Evolutionary conservation across 2,113 vertebrate genomes (phyloP).

Genomic region (Setophaga kirtlandii): DNA sequence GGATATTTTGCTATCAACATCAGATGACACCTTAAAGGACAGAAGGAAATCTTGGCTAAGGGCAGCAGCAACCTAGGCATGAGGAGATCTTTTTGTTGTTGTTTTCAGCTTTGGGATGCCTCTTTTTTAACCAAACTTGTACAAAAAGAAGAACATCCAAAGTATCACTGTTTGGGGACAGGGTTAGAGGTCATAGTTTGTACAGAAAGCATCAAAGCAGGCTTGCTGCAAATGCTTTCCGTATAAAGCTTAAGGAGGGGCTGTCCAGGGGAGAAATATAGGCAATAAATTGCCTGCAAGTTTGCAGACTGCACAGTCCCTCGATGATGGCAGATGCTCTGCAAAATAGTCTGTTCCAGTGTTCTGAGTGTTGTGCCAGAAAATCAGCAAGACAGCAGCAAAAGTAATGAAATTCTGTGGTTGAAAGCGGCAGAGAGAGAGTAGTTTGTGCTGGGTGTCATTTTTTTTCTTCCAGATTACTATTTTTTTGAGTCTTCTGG

Average conservation of each 20-base stretch:
- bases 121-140: not conserved
- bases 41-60: not conserved
- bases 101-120: not conserved
- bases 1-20: conserved; percentile 1
- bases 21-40: conserved; percentile 1
- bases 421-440: not conserved
- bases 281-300: not conserved
- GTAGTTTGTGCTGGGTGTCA: not conserved
- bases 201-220: not conserved
- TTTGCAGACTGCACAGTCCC: not conserved
- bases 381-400: not conserved
- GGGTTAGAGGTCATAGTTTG: not conserved
- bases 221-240: not conserved
- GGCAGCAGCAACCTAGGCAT: not conserved
- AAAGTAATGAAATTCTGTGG: not conserved
- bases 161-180: not conserved
- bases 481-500: not conserved
- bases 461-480: not conserved
- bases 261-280: not conserved
- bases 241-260: not conserved
- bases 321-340: not conserved
- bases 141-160: not conserved
- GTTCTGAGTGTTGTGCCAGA: not conserved
- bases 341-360: not conserved
- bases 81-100: not conserved